Conservation (phyloP, 2,113 vertebrate genomes). For the Cichladusa arquata region DNA sequence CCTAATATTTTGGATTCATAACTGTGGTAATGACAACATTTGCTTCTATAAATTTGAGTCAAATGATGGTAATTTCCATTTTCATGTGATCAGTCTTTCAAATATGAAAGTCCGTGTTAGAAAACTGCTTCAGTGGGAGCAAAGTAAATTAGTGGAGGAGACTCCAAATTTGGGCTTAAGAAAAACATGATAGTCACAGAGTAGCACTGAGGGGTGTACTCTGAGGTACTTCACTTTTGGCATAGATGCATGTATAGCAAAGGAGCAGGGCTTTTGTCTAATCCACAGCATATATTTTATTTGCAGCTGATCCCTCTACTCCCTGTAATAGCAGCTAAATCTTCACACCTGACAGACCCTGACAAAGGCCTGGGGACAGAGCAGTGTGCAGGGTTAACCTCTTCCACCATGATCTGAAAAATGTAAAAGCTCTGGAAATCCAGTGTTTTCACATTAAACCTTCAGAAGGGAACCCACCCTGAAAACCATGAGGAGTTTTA, state of each 20-base stretch:
- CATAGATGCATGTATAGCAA: background rate
- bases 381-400: background rate
- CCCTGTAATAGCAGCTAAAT: conserved; percentile 59
- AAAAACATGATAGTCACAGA: background rate
- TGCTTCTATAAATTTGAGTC: background rate
- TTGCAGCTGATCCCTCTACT: conserved; percentile 45
- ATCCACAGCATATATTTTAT: conserved; percentile 42
- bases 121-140: background rate
- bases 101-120: background rate
- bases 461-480: background rate
- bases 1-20: background rate
- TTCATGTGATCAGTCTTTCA: background rate
- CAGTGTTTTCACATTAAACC: background rate
- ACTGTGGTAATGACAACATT: background rate
- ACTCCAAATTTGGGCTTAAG: background rate
- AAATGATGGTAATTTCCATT: background rate
- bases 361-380: background rate
- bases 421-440: background rate
- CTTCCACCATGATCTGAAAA: background rate
- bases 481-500: background rate
- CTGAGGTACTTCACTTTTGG: conserved; percentile 27
- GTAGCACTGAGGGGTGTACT: background rate
- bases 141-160: background rate
- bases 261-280: conserved; percentile 34
- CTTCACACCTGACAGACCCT: conserved; percentile 50